Base-by-base conservation (phyloP, 2,888 invertebrate species). In the Julus scandinavius region DNA sequence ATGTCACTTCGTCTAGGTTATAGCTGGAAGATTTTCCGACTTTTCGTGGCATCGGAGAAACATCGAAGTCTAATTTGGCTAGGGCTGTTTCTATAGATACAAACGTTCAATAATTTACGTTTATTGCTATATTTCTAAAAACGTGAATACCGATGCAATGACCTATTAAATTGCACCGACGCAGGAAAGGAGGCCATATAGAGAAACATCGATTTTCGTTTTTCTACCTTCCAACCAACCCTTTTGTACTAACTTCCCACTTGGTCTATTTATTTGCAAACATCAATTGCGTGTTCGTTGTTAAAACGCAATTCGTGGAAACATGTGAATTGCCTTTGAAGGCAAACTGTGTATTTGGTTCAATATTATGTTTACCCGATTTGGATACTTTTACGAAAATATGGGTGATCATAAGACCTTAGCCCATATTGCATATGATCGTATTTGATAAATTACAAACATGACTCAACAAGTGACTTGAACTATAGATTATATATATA, bases 91-190 rank as follows among this genome's bases (percentile, higher is more conserved):
- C 63, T 63, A 63, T 63, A 63, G 63, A 63, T 63, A 63, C 63
- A 63, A 20, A 20, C 63, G 63, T 20, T 63, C 63, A 20, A 63
- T 63, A 20, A 5, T 20, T n/a, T 20, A 63, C 6, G 1, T 63
- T 7, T n/a, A 63, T 63, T 63, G 20, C n/a, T 63, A 4, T 20
- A 7, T 63, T 63, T 63, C 63, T 63, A n/a, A 63, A 63, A 63
- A 63, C 63, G 20, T 63, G 20, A 63, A 63, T 63, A 63, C 63
- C 63, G n/a, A 63, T 63, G 63, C 63, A 63, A 63, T 63, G 63
- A 63, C 63, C 63, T 63, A 63, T 17, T 63, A 63, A 63, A 63
- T 6, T 63, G 63, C n/a, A 7, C 63, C 63, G 20, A 20, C 63
- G n/a, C 20, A 63, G n/a, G 45, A 63, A 63, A 63, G 20, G 63